Evolutionary conservation across 2,797 vertebrate genomes (phyloP), one percentile per base, ranked within the genome.

Genomic region (Phaenicophaeus curvirostris): DNA sequence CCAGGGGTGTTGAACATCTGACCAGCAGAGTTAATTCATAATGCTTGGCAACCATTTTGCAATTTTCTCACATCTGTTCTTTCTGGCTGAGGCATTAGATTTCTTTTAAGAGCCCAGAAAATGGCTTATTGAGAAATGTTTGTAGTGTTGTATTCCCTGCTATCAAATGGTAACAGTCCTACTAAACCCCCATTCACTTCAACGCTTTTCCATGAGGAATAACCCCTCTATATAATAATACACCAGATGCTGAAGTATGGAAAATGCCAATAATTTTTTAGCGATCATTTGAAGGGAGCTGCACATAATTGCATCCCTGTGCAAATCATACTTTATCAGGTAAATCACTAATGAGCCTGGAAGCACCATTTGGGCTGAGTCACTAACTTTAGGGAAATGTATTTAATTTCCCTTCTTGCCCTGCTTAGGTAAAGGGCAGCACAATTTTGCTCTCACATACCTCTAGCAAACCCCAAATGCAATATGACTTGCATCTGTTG

Each of bases 1-100:
- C 66, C 9, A 37, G 91, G 95, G 92, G 93, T 93, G 84, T 51
- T 54, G 89, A 95, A 78, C 77, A 87, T 95, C 94, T 97, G 97
- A 96, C 87, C 53, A 46, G 83, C 88, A 94, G 75, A 94, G 78
- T 84, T 82, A 78, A 94, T 85, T 81, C 75, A 74, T 76, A 88
- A 93, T 88, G 73, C 79, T 74, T 95, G 94, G 87, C 78, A 94
- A 89, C 91, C 89, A 83, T 94, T 93, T 92, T 65, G 30, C 57
- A 87, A 69, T 86, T 90, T 85, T 77, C 51, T 39, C 67, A 87
- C 96, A 97, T 96, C 93, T 96, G 95, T 85, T 97, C 91, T 77
- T 85, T 39, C 93, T 96, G 81, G 85, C 88, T 63, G 75, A 94
- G 75, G 65, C 11, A 23, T 6, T 11, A 30, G 51, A 54, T 88